phyloP scores from a whole-genome alignment of 2,113 vertebrate genomes.

The Sebastes schlegelii region DNA sequence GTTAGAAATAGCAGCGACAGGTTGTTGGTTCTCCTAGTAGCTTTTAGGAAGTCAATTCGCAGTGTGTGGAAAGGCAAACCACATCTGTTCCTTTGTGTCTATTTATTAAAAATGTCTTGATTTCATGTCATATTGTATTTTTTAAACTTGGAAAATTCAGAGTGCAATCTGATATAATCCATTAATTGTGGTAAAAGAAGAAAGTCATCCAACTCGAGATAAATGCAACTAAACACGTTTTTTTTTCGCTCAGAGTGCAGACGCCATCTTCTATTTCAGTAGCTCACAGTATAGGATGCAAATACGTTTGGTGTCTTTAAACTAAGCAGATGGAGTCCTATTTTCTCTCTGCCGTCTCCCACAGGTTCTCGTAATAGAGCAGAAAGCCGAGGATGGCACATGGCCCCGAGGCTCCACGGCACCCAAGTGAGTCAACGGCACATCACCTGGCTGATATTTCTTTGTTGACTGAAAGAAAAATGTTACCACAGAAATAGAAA shows the following conservation, averaged over 20 bases:
- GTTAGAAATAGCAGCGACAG: not conserved
- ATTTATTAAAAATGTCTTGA: not conserved
- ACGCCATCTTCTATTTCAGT: not conserved
- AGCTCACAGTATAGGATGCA: not conserved
- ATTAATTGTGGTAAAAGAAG: not conserved
- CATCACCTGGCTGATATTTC: not conserved
- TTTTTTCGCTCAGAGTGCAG: not conserved
- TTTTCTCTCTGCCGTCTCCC: slow-evolving; percentile 40
- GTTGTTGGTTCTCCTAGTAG: not conserved
- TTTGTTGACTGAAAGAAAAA: slow-evolving; percentile 13
- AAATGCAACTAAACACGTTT: not conserved
- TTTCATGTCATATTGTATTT: not conserved
- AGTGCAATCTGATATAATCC: not conserved
- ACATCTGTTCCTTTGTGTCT: not conserved
- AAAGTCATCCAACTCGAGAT: not conserved
- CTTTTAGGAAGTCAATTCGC: not conserved
- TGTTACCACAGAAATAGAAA: slow-evolving; percentile 8
- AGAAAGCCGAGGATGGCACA: slow-evolving; percentile 96
- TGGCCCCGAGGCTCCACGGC: slow-evolving; percentile 96
- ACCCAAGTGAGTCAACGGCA: slow-evolving; percentile 91
- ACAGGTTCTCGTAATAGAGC: slow-evolving; percentile 98
- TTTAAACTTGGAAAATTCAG: not conserved
- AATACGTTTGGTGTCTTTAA: not conserved
- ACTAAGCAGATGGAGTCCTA: slow-evolving; percentile 19
- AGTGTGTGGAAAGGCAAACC: not conserved